Evolutionary conservation across 2,888 invertebrate species (phyloP).

Genomic region (Andrena praecox): DNA sequence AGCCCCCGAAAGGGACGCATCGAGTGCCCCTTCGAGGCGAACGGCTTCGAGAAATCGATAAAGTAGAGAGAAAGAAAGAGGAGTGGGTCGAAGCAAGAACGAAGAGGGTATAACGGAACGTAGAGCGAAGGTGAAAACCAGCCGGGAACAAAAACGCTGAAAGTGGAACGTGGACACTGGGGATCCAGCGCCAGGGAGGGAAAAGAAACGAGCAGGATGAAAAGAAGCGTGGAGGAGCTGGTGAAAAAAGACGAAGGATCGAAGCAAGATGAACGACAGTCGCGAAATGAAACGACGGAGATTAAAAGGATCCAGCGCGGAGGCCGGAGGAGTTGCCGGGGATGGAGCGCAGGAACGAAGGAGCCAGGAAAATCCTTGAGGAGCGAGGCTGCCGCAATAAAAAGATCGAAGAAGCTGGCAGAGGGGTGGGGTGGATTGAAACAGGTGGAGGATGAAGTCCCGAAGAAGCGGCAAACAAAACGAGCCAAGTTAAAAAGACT

Average conservation of each 20-base stretch:
- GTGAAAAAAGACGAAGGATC: conserved; percentile 16
- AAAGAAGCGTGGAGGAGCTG: conserved; percentile 13
- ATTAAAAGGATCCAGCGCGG: conserved; percentile 28
- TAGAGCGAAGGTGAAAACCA: neutral
- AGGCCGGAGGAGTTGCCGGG: neutral
- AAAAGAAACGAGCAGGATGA: neutral
- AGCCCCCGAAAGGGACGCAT: neutral
- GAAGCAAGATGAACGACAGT: conserved; percentile 36
- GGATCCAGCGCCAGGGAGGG: neutral
- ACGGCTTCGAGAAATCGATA: neutral
- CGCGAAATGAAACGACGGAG: conserved; percentile 33
- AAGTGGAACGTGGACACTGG: conserved; percentile 14
- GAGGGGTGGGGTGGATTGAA: conserved; percentile 38
- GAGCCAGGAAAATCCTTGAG: conserved; percentile 33
- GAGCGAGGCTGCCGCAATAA: conserved; percentile 12
- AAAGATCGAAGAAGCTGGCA: conserved; percentile 4
- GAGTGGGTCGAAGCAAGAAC: neutral
- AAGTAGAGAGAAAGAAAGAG: too few species aligned
- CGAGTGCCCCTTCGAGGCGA: conserved; percentile 3
- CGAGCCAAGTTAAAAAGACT: conserved; percentile 44
- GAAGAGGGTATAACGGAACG: neutral
- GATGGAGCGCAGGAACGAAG: neutral
- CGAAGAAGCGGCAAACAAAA: conserved; percentile 46
- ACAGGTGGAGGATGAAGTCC: conserved; percentile 51
- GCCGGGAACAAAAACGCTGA: neutral